Conservation (phyloP, 37 sponge, comb jelly and placozoan species). For the Tethya wilhelma region DNA sequence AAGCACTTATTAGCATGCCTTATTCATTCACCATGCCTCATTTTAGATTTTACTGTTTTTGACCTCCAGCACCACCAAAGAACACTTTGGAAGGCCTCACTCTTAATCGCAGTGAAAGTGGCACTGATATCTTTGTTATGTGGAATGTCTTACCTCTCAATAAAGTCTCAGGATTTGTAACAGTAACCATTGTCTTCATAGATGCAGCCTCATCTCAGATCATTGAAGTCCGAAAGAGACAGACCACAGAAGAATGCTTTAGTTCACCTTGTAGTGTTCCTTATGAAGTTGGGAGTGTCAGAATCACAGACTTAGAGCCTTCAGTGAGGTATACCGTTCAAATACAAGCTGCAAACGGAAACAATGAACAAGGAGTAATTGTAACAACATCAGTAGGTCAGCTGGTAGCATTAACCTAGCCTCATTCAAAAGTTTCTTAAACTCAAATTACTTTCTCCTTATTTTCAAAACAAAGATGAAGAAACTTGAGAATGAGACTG, state of each 20-base stretch:
- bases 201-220: not conserved
- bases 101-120: not conserved
- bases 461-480: too few relatives aligned
- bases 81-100: not conserved
- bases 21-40: too few relatives aligned
- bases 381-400: too few relatives aligned
- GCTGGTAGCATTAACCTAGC: too few relatives aligned
- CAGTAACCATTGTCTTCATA: conserved; percentile 16
- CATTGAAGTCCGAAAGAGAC: not conserved
- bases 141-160: conserved; percentile 25
- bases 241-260: not conserved
- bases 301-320: conserved; percentile 10
- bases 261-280: conserved; percentile 1
- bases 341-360: conserved; percentile 13
- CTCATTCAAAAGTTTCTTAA: too few relatives aligned
- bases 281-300: conserved; percentile 4
- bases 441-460: too few relatives aligned
- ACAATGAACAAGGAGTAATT: not conserved
- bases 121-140: not conserved
- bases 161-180: conserved; percentile 27
- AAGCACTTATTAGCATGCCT: too few relatives aligned
- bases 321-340: not conserved
- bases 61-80: not conserved
- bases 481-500: too few relatives aligned
- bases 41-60: too few relatives aligned